Percentiles rank a stretch among this genome's conserved stretches.
phyloP scores from a whole-genome alignment of 2,113 vertebrate species.

The Ivindomyrus marchei region DNA sequence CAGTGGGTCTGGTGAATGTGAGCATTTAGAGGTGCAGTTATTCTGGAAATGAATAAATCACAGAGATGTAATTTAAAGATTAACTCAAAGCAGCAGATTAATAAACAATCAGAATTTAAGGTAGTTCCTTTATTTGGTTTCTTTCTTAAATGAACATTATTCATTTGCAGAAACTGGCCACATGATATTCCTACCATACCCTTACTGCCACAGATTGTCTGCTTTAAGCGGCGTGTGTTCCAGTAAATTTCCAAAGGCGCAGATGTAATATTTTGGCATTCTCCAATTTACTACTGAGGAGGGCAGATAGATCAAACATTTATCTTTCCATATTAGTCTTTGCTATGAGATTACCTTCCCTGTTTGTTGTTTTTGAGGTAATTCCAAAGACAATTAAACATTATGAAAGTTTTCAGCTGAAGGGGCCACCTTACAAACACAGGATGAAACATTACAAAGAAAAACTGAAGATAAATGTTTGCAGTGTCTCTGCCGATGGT shows the following conservation, averaged over 20 bases:
- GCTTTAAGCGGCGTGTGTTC: background rate
- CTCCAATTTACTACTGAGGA: background rate
- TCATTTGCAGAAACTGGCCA: background rate
- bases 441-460: background rate
- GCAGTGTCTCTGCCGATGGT: background rate
- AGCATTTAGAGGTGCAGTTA: background rate
- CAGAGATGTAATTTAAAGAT: background rate
- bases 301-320: background rate
- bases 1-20: background rate
- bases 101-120: background rate
- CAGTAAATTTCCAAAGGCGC: background rate
- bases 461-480: background rate
- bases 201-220: background rate
- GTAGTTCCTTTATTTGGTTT: background rate
- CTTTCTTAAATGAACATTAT: background rate
- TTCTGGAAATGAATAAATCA: background rate
- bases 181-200: background rate
- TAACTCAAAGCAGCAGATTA: background rate
- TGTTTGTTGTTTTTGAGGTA: background rate
- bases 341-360: background rate
- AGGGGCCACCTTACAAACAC: background rate
- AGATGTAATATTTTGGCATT: background rate
- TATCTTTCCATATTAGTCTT: background rate
- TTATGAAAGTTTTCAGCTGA: background rate
- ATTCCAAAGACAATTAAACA: conserved; percentile 1